These are phyloP conservation scores for Coracias cyanogaster DNA, from an alignment of 2,797 vertebrate genomes.

Conservation along the genomic window DNA sequence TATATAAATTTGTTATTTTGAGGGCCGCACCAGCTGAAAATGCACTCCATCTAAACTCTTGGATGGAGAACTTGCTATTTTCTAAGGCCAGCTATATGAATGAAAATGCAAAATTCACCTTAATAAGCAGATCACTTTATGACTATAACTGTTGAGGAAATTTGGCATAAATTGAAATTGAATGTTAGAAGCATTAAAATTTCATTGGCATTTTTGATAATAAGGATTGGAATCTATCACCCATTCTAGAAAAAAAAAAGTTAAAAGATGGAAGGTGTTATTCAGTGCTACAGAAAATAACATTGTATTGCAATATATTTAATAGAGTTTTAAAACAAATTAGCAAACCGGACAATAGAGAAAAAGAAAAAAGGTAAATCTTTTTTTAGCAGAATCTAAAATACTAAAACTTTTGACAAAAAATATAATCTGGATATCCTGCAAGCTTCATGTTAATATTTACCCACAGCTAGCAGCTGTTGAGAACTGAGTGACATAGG, in stretches of 20 bases:
- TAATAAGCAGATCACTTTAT: background rate
- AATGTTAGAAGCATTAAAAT: background rate
- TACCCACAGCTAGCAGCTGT: background rate
- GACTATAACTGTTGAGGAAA: background rate
- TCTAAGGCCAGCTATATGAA: background rate
- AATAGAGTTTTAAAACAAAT: background rate
- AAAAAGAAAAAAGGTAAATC: fast-evolving
- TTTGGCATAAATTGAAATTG: background rate
- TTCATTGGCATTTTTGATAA: background rate
- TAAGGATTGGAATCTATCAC: background rate
- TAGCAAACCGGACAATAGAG: background rate
- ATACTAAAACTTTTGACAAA: background rate
- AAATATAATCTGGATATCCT: background rate
- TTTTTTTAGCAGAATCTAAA: background rate
- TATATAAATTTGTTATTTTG: background rate
- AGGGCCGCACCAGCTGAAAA: background rate
- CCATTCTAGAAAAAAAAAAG: background rate
- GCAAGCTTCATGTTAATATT: background rate
- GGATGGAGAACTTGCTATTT: background rate
- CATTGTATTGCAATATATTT: background rate
- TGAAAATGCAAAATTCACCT: background rate
- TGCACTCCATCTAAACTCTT: background rate
- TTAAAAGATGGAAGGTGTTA: background rate
- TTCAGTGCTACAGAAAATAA: background rate
- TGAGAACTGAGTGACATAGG: background rate